Base-by-base conservation (phyloP, 2,888 invertebrate species). In the Liposcelis brunnea region DNA sequence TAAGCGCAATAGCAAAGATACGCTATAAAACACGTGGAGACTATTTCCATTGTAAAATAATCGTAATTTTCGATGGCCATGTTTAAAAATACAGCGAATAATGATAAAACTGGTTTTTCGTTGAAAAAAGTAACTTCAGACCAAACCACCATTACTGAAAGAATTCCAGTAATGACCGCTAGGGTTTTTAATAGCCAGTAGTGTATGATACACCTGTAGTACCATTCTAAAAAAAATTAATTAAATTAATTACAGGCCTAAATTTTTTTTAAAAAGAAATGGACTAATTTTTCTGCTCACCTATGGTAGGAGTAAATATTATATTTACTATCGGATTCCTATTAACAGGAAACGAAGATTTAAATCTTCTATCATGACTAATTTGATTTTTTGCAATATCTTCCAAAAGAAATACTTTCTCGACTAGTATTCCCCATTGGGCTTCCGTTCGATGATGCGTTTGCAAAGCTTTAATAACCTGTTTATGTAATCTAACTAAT, bases 91-190 rank as follows among this genome's bases (percentile, higher is more conserved):
- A 83, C 77, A n/a, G 98, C 98, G 64, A 98, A 97, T 52, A 98
- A 74, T 1, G 97, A 97, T 2, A 99, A 70, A 16, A 93, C 89
- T 0, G 97, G 97, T 18, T 72, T 67, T 56, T 83, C 80, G 58
- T 84, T 83, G 68, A 98, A 99, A 68, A 99, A 98, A 1, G 97
- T 93, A 56, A 97, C 78, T 68, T 99, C 98, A 1, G 95, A 97
- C 95, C 97, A 95, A n/a, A 99, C 89, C 31, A 98, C 91, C 58
- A 84, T 77, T 18, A 83, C 66, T 0, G 95, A 94, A 63, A 97
- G 71, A 34, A 79, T 62, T 2, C 78, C 80, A 1, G 86, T 75
- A 10, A 77, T 54, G 19, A 85, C 67, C 2, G 90, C 80, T 52
- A 83, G 62, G 0, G 71, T 59, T 60, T 82, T 83, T 54, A 85